phyloP scores from a whole-genome alignment of 2,113 vertebrate species.

The Mandrillus leucophaeus region DNA sequence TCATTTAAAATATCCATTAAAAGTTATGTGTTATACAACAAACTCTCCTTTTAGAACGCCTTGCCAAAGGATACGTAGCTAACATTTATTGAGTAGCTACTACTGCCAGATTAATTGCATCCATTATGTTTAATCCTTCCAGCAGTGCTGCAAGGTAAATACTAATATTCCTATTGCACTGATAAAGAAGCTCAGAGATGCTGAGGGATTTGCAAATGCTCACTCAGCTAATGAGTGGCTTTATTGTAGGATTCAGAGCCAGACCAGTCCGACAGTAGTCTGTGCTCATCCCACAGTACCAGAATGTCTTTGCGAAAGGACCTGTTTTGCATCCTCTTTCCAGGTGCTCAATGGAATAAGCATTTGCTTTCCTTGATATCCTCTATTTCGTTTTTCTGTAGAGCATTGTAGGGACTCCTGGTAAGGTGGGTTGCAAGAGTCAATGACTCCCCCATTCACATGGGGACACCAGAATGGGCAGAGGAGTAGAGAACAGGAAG shows the following conservation, averaged over 20 bases:
- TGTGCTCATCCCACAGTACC: neutral
- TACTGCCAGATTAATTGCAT: constrained; percentile 73
- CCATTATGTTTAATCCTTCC: constrained; percentile 65
- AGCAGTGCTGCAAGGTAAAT: constrained; percentile 53
- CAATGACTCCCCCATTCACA: rapidly evolving
- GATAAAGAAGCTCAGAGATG: neutral
- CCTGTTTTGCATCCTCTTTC: neutral
- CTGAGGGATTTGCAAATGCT: neutral
- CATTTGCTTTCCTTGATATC: neutral
- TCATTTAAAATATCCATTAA: constrained; percentile 79
- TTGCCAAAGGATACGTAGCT: constrained; percentile 69
- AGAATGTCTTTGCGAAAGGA: neutral
- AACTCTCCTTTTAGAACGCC: constrained; percentile 61
- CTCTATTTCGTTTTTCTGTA: neutral
- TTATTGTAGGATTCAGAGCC: neutral
- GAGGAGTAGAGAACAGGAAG: neutral
- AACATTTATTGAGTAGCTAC: constrained; percentile 78
- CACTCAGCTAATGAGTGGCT: neutral
- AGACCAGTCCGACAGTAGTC: neutral
- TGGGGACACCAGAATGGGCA: neutral
- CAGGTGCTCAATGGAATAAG: neutral
- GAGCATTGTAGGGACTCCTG: neutral
- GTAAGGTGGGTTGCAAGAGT: neutral
- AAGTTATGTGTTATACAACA: constrained; percentile 69
- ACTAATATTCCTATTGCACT: neutral